Evolutionary conservation across 2,888 invertebrate species (phyloP), one percentile per base, ranked within the genome.

Genomic region (Busseola fusca): DNA sequence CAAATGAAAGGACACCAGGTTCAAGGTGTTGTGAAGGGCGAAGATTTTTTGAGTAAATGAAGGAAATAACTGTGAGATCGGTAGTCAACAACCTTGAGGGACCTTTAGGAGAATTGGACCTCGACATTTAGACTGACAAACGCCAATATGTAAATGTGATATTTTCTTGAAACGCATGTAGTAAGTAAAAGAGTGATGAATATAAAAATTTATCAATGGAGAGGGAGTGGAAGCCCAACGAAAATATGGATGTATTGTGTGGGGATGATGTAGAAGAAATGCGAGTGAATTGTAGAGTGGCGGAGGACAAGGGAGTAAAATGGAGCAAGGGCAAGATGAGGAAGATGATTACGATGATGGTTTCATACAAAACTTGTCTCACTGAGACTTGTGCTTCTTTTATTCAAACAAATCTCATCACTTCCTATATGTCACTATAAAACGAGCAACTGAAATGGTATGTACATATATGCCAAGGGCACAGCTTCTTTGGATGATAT

Each of bases 11-110:
- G 30, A 59, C 64, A 34, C 34, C 34, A 70, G 50, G 58, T 75
- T 64, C 66, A 80, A 75, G 71, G 66, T 16, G 14, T 18, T 64
- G 10, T 75, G 45, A 78, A 78, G 78, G 80, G 66, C 64, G 5
- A 27, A 48, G 7, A n/a, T 21, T 58, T 73, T 74, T 50, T 52
- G 34, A 54, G 10, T 37, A 52, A 6, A 34, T 66, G 52, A 64
- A 25, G 78, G 60, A 73, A 66, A 78, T 45, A n/a, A 42, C 10
- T 34, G 2, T 34, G 27, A 1, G 18, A 27, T 60, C 74, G 45
- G 0, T 3, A 12, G 59, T 50, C 1, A 40, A 50, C 18, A 27
- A 50, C 62, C 56, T 75, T 75, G 57, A 1, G 21, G 4, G 50
- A 69, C 48, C 48, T 75, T 69, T 34, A 7, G n/a, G n/a, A 42